These are phyloP conservation scores for Salminus brasiliensis DNA, from an alignment of 2,113 vertebrate genomes.

Conservation along the genomic window DNA sequence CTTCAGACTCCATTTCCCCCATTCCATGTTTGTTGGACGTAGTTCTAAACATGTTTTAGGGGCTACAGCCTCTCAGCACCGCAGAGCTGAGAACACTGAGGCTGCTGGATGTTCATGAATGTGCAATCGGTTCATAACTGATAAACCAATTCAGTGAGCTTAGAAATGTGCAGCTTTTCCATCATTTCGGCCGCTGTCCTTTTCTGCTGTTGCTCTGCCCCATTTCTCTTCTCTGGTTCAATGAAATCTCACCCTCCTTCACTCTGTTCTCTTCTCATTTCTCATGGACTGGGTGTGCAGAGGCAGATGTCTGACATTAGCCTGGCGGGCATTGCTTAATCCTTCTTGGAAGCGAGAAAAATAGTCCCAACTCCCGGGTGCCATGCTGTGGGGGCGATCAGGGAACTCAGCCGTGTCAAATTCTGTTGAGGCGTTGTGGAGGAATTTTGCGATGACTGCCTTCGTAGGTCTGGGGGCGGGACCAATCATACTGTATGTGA, in stretches of 20 bases:
- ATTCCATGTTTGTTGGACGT: too few relatives aligned
- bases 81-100: too few relatives aligned
- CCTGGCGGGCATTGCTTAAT: not conserved
- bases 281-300: not conserved
- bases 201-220: not conserved
- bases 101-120: too few relatives aligned
- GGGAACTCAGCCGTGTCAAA: not conserved
- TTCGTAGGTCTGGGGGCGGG: not conserved
- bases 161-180: too few relatives aligned
- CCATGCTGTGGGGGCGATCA: not conserved
- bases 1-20: too few relatives aligned
- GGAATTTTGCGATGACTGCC: not conserved
- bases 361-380: not conserved
- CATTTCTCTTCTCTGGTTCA: not conserved
- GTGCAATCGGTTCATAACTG: too few relatives aligned
- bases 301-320: slow-evolving; percentile 21
- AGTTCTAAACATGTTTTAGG: too few relatives aligned
- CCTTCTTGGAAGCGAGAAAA: not conserved
- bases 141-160: too few relatives aligned
- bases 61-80: too few relatives aligned
- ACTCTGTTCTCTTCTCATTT: not conserved
- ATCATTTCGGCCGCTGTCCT: not conserved
- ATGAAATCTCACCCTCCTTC: not conserved
- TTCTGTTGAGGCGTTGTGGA: not conserved
- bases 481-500: too few relatives aligned